Conservation (phyloP, 2,797 vertebrate species). For the Crossoptilon crossoptilon region DNA sequence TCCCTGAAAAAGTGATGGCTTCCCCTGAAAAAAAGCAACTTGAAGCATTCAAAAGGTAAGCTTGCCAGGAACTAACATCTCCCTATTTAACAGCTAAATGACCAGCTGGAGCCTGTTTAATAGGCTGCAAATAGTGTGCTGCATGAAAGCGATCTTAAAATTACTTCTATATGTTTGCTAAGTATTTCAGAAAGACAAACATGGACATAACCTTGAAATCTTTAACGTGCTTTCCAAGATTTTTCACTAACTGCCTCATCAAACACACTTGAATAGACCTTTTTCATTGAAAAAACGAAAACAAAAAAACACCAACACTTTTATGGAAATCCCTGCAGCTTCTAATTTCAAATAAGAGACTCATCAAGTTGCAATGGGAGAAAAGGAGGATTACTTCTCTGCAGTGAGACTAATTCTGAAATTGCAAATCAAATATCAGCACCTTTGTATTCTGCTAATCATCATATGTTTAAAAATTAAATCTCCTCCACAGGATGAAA, state of each 20-base stretch:
- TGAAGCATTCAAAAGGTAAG: neutral
- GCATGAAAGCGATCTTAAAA: neutral
- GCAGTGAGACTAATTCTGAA: neutral
- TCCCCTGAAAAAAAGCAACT: neutral
- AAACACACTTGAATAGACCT: neutral
- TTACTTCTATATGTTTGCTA: neutral
- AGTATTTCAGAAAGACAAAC: constrained; percentile 11
- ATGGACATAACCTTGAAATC: neutral
- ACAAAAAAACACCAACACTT: neutral
- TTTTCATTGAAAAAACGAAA: constrained; percentile 13
- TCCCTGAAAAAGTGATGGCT: neutral
- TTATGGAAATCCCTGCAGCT: neutral
- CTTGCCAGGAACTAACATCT: neutral
- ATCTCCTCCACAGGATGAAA: neutral
- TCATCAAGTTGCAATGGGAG: neutral
- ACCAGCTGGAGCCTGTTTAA: neutral
- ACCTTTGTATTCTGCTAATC: neutral
- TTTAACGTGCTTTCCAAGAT: neutral
- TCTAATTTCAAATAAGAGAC: neutral
- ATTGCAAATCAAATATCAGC: neutral
- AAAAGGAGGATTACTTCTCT: neutral
- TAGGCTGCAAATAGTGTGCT: neutral
- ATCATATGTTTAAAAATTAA: neutral
- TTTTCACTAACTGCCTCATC: neutral
- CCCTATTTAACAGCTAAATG: neutral